Conservation (phyloP, 1,140 invertebrate genomes). For the Probaryconus sp. region DNA sequence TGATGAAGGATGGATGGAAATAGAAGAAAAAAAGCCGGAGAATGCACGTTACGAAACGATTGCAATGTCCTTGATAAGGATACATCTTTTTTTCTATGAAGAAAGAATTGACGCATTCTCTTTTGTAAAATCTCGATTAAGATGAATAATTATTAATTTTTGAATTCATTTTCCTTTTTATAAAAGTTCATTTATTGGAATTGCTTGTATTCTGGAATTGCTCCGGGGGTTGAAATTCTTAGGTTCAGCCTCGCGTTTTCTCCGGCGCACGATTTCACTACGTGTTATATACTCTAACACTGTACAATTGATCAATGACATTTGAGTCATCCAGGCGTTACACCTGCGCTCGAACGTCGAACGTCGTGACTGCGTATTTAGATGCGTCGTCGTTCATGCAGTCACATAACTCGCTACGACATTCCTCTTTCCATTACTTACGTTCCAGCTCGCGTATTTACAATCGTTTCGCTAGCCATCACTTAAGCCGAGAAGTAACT, state of each 20-base stretch:
- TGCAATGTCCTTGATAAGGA: too few species aligned
- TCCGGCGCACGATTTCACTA: neutral
- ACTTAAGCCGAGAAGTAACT: conserved; percentile 50
- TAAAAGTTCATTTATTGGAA: too few species aligned
- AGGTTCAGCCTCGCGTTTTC: neutral
- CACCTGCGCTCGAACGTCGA: conserved; percentile 39
- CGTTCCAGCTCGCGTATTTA: conserved; percentile 52
- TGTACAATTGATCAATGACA: conserved; percentile 42
- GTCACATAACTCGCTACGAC: conserved; percentile 34
- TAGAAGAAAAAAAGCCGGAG: too few species aligned
- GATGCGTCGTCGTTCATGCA: conserved; percentile 24
- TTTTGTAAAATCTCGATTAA: too few species aligned
- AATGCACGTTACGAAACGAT: too few species aligned
- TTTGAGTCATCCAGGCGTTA: conserved; percentile 50
- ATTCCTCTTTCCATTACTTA: conserved; percentile 56
- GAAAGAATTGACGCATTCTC: too few species aligned
- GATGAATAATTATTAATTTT: too few species aligned
- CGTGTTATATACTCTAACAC: conserved; percentile 1
- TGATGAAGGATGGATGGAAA: too few species aligned
- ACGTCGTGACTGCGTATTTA: conserved; percentile 35
- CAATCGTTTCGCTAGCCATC: conserved; percentile 57
- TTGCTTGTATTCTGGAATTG: too few species aligned
- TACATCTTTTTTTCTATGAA: too few species aligned
- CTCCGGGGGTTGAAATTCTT: too few species aligned
- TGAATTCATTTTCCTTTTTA: too few species aligned